Percentiles rank a stretch among this genome's conserved stretches.
Conservation (phyloP, 1,140 invertebrate genomes). For the Drosophila aff. region DNA sequence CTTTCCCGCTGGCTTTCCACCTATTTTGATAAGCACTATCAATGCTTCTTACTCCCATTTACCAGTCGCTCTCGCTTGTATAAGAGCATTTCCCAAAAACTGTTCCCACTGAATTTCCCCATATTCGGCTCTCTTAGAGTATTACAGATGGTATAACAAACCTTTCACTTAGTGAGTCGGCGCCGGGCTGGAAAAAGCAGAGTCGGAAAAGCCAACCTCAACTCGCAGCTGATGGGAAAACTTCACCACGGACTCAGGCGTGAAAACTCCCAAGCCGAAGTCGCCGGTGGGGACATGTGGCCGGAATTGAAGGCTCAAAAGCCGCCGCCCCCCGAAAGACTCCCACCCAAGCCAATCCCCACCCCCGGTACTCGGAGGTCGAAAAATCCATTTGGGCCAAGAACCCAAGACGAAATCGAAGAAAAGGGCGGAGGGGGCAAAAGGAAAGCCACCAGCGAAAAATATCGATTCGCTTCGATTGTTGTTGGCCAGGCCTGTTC, state of each 20-base stretch:
- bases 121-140: neutral
- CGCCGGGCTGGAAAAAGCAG: slow-evolving; percentile 40
- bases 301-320: slow-evolving; percentile 28
- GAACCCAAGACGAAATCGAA: slow-evolving; percentile 35
- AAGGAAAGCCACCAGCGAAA: slow-evolving; percentile 46
- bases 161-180: slow-evolving; percentile 25
- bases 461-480: slow-evolving; percentile 74
- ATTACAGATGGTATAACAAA: slow-evolving; percentile 24
- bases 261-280: slow-evolving; percentile 45
- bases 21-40: slow-evolving; percentile 69
- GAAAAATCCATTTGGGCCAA: slow-evolving; percentile 44
- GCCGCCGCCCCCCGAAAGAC: neutral
- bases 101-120: slow-evolving; percentile 35
- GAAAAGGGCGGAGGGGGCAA: neutral
- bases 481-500: slow-evolving; percentile 32
- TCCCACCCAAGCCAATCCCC: slow-evolving; percentile 1
- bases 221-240: slow-evolving; percentile 56
- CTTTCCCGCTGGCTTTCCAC: neutral
- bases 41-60: slow-evolving; percentile 45
- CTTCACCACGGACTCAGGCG: slow-evolving; percentile 60
- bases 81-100: slow-evolving; percentile 6
- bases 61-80: slow-evolving; percentile 31
- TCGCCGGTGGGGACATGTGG: slow-evolving; percentile 15
- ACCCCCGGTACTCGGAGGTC: slow-evolving; percentile 1
- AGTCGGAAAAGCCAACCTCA: slow-evolving; percentile 47